These are phyloP conservation scores for Irena cyanogastra DNA, from an alignment of 2,113 vertebrate genomes.

Conservation along the genomic window DNA sequence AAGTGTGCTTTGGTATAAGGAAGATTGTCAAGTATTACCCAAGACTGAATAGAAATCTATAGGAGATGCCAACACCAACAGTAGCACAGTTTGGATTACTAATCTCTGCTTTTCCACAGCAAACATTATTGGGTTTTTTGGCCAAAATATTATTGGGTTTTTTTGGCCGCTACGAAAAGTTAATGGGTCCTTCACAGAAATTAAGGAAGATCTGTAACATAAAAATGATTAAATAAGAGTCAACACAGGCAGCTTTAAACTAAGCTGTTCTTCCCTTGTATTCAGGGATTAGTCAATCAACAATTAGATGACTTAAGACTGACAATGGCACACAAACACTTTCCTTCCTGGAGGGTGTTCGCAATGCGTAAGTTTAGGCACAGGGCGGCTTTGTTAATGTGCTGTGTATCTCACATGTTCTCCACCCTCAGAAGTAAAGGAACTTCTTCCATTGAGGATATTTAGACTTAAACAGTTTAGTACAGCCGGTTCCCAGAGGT, in stretches of 20 bases:
- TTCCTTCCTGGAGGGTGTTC: neutral
- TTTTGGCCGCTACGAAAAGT: neutral
- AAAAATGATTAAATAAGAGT: neutral
- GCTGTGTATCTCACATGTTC: neutral
- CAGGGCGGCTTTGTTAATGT: neutral
- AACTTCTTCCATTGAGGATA: neutral
- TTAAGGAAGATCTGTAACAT: neutral
- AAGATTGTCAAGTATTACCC: conserved; percentile 37
- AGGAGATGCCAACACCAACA: conserved; percentile 14
- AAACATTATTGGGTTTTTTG: neutral
- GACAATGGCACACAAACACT: fast-evolving
- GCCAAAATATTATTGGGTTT: neutral
- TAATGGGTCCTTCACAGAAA: neutral
- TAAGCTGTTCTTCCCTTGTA: neutral
- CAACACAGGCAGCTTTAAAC: neutral
- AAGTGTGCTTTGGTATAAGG: neutral
- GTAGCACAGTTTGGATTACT: conserved; percentile 4
- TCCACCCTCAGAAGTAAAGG: neutral
- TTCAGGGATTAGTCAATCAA: neutral
- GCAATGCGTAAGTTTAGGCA: neutral
- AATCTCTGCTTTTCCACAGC: neutral
- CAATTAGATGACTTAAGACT: neutral
- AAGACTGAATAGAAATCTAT: conserved; percentile 26
- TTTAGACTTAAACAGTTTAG: neutral
- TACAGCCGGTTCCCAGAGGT: neutral